Percentiles rank a stretch among this genome's conserved stretches.
Conservation (phyloP, 2,888 invertebrate genomes). For the Brachynemurus nebulosus region DNA sequence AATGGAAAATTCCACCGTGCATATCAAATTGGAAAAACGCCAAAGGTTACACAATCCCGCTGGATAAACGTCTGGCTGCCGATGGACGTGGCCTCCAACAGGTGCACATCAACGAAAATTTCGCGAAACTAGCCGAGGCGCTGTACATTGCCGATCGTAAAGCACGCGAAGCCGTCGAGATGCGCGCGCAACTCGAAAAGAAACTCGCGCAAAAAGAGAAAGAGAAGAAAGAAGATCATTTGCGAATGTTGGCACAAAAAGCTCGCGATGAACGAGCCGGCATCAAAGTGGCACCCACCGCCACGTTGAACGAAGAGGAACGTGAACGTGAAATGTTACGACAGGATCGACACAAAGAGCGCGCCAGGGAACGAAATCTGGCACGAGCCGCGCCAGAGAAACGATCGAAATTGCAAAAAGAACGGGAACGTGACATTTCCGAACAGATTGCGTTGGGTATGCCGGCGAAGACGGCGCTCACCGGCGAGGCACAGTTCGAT, state of each 20-base stretch:
- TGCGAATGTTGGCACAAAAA: constrained; percentile 84
- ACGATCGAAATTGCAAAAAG: constrained; percentile 70
- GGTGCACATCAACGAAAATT: constrained; percentile 97
- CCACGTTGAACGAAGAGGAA: constrained; percentile 51
- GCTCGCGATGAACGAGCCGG: constrained; percentile 94
- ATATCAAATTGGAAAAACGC: constrained; percentile 99
- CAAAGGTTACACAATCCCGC: constrained; percentile 91
- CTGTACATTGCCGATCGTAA: constrained; percentile 93
- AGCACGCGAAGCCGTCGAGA: constrained; percentile 94
- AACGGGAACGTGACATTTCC: constrained; percentile 91
- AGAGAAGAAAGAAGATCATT: constrained; percentile 91
- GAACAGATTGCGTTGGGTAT: constrained; percentile 96
- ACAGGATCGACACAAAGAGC: constrained; percentile 78
- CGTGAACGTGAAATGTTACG: constrained; percentile 76
- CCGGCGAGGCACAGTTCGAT: constrained; percentile 81
- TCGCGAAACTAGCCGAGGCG: constrained; percentile 95
- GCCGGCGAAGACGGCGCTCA: constrained; percentile 62
- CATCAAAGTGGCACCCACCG: constrained; percentile 36
- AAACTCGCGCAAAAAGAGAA: constrained; percentile 96
- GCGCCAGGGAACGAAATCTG: constrained; percentile 85
- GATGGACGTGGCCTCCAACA: constrained; percentile 96
- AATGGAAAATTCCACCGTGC: constrained; percentile 99
- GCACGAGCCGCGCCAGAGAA: constrained; percentile 92
- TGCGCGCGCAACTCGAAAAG: constrained; percentile 88
- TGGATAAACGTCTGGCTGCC: constrained; percentile 95